These are phyloP conservation scores for Drosophila orosa DNA, from an alignment of 1,140 invertebrate species.

Conservation along the genomic window DNA sequence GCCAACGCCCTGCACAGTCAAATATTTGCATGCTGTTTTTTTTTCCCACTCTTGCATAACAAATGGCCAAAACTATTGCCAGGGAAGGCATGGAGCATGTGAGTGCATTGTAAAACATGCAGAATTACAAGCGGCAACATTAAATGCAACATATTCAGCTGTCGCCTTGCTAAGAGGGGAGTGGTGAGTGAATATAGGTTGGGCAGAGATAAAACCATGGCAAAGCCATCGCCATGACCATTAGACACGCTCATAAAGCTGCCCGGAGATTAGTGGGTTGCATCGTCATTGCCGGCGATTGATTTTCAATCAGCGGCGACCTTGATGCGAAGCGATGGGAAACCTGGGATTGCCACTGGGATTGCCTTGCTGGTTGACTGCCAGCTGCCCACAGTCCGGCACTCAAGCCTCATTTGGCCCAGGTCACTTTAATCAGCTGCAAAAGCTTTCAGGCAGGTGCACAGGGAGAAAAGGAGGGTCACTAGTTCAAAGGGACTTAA, in stretches of 20 bases:
- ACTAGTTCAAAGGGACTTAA: neutral
- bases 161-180: neutral
- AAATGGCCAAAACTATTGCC: constrained; percentile 63
- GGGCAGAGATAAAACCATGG: constrained; percentile 2
- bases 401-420: constrained; percentile 61
- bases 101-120: constrained; percentile 68
- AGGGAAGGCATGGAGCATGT: constrained; percentile 22
- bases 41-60: constrained; percentile 47
- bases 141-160: constrained; percentile 64
- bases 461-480: neutral
- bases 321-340: constrained; percentile 43
- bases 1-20: constrained; percentile 30
- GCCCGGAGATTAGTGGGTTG: constrained; percentile 56
- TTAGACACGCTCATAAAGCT: constrained; percentile 62
- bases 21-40: constrained; percentile 67
- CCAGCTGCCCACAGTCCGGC: constrained; percentile 4
- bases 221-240: constrained; percentile 26
- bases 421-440: constrained; percentile 43
- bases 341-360: constrained; percentile 21
- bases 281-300: constrained; percentile 61
- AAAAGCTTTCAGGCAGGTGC: constrained; percentile 45
- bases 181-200: neutral
- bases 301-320: constrained; percentile 73
- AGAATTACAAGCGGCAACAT: constrained; percentile 71
- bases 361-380: constrained; percentile 41